Evolutionary conservation across 1,140 invertebrate species (phyloP).

Genomic region (Drosophila sucinea): DNA sequence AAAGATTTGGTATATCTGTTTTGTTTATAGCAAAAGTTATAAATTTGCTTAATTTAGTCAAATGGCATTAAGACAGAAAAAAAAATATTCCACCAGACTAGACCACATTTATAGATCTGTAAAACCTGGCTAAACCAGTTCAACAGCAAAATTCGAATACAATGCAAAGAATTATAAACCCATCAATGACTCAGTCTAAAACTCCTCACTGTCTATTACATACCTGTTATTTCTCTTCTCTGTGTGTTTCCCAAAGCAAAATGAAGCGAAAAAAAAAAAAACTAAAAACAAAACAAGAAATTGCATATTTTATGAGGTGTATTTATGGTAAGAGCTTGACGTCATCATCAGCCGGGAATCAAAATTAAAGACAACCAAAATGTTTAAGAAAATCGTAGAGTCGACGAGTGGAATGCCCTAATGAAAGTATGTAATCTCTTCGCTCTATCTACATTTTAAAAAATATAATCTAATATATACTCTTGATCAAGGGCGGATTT

Average conservation of each 20-base stretch:
- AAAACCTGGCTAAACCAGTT: background rate
- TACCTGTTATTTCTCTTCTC: slow-evolving; percentile 1
- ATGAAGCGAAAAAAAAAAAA: background rate
- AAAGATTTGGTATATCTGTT: background rate
- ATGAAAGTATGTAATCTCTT: no score
- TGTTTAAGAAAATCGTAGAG: no score
- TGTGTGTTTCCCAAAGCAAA: background rate
- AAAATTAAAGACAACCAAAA: background rate
- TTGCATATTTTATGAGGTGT: slow-evolving; percentile 4
- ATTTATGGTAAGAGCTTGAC: background rate
- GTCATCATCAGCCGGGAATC: background rate
- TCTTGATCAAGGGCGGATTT: no score
- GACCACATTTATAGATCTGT: slow-evolving; percentile 4
- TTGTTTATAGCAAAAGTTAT: background rate
- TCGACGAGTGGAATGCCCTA: no score
- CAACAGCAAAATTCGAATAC: background rate
- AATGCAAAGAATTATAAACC: background rate
- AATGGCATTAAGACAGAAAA: background rate
- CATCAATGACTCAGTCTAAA: slow-evolving; percentile 6
- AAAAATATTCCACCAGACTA: slow-evolving; percentile 2
- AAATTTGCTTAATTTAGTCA: slow-evolving; percentile 2
- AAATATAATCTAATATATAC: no score
- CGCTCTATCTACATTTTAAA: no score
- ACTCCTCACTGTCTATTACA: slow-evolving; percentile 6
- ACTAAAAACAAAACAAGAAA: background rate